Percentiles rank a stretch among this genome's conserved stretches.
phyloP scores from a whole-genome alignment of 2,797 vertebrate genomes.

The Lacerta viridis region DNA sequence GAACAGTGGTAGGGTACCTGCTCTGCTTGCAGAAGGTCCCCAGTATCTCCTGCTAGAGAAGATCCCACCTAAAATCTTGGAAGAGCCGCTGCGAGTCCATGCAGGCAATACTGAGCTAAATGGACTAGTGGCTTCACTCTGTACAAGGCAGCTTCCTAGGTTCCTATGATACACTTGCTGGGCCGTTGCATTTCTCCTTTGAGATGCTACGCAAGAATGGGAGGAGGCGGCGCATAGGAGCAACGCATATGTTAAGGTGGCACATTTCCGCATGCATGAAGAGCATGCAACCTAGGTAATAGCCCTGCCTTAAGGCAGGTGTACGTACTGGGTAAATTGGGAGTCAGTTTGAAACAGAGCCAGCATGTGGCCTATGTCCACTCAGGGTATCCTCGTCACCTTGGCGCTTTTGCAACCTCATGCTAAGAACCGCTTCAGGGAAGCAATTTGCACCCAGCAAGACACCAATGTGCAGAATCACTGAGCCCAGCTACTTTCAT shows the following conservation, averaged over 20 bases:
- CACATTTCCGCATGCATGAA: not conserved
- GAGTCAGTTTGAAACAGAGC: not conserved
- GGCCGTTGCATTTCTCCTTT: too few relatives aligned
- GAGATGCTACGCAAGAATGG: not conserved
- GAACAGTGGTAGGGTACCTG: too few relatives aligned
- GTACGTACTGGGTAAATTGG: not conserved
- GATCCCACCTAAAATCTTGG: too few relatives aligned
- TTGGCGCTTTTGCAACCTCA: not conserved
- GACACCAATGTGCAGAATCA: too few relatives aligned
- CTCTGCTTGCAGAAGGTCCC: too few relatives aligned
- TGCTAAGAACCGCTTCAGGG: not conserved
- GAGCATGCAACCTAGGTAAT: not conserved
- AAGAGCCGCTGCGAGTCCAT: too few relatives aligned
- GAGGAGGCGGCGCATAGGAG: not conserved
- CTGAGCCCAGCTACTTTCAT: not conserved
- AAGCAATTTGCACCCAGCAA: not conserved
- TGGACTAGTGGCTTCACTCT: too few relatives aligned
- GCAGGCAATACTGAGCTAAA: too few relatives aligned
- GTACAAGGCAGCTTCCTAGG: too few relatives aligned
- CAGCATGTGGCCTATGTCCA: not conserved
- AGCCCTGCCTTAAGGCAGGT: not conserved
- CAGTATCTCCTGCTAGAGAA: too few relatives aligned
- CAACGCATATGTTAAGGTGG: too few relatives aligned
- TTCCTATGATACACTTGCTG: not conserved
- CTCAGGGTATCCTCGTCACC: not conserved